phyloP scores from a whole-genome alignment of 2,113 vertebrate genomes.

The Sturnus vulgaris region DNA sequence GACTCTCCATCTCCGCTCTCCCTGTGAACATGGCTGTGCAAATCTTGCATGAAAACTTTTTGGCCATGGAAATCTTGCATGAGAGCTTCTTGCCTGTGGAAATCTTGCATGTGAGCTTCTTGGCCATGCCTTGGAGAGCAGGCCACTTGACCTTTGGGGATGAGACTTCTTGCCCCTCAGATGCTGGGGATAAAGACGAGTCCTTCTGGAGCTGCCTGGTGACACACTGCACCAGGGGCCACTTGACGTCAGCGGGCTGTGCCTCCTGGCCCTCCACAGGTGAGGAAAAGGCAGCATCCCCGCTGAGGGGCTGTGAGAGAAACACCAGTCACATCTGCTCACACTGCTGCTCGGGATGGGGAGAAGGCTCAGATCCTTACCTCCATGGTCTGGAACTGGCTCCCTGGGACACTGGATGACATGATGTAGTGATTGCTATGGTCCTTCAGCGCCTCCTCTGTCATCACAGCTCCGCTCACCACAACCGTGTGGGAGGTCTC shows the following conservation, averaged over 20 bases:
- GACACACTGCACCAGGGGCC: constrained; percentile 71
- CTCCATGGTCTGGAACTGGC: constrained; percentile 82
- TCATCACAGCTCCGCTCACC: constrained; percentile 68
- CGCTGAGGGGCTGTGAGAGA: constrained; percentile 70
- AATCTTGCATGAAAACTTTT: constrained; percentile 95
- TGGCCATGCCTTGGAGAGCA: constrained; percentile 45
- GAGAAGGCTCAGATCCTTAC: constrained; percentile 64
- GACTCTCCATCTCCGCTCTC: constrained; percentile 96
- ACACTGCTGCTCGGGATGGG: rapidly evolving
- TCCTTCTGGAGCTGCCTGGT: constrained; percentile 44
- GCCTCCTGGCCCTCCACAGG: constrained; percentile 47
- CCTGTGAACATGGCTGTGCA: constrained; percentile 91
- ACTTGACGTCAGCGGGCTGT: constrained; percentile 41
- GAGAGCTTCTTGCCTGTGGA: constrained; percentile 44
- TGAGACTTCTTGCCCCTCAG: constrained; percentile 34
- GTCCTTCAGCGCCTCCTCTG: constrained; percentile 77
- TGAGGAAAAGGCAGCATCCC: constrained; percentile 79
- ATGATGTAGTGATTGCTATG: constrained; percentile 80
- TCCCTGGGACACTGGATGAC: constrained; percentile 70
- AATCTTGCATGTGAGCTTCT: constrained; percentile 51
- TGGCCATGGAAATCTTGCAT: constrained; percentile 68
- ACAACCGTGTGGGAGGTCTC: constrained; percentile 71
- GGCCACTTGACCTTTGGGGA: constrained; percentile 43
- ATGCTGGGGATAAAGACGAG: constrained; percentile 23
- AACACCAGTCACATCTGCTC: not conserved